A percentile compares a stretch with the other conserved stretches of the same genome.
These are phyloP conservation scores for Caradrina kadenii DNA, from an alignment of 2,888 invertebrate species.

Conservation along the genomic window DNA sequence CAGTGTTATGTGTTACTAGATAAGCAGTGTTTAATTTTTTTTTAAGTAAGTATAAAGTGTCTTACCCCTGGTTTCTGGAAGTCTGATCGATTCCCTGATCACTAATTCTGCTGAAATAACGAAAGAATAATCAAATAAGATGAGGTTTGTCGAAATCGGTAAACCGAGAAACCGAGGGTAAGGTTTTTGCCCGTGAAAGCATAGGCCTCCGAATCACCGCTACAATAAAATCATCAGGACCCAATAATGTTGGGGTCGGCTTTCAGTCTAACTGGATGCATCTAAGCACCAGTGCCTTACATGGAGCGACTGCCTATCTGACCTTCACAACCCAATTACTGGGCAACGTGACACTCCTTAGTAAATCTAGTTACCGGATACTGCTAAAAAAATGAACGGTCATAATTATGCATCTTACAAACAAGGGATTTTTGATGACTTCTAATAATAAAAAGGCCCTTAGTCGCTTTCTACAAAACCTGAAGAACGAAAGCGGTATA, in stretches of 20 bases:
- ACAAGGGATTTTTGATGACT: not conserved
- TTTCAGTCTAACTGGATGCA: too few relatives aligned
- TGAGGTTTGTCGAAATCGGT: not conserved
- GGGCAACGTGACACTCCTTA: too few relatives aligned
- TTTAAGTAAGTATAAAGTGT: slow-evolving; percentile 40
- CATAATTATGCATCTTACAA: not conserved
- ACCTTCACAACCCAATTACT: too few relatives aligned
- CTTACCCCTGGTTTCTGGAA: slow-evolving; percentile 50
- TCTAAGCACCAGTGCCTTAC: too few relatives aligned
- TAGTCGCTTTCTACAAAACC: not conserved
- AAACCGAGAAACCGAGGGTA: slow-evolving; percentile 6
- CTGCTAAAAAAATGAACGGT: not conserved
- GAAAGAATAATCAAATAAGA: slow-evolving; percentile 37
- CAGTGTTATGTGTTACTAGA: slow-evolving; percentile 18
- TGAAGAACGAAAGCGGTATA: not conserved
- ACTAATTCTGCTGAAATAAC: slow-evolving; percentile 52
- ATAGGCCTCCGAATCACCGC: not conserved
- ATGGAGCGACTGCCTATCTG: too few relatives aligned
- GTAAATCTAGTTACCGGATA: too few relatives aligned
- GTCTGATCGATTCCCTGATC: slow-evolving; percentile 49
- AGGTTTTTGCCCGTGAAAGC: not conserved
- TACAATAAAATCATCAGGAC: not conserved
- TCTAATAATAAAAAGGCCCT: not conserved
- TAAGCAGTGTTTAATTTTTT: slow-evolving; percentile 26
- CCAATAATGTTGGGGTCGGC: too few relatives aligned